Evolutionary conservation across 2,113 vertebrate species (phyloP).

Genomic region (Acrocephalus arundinaceus): DNA sequence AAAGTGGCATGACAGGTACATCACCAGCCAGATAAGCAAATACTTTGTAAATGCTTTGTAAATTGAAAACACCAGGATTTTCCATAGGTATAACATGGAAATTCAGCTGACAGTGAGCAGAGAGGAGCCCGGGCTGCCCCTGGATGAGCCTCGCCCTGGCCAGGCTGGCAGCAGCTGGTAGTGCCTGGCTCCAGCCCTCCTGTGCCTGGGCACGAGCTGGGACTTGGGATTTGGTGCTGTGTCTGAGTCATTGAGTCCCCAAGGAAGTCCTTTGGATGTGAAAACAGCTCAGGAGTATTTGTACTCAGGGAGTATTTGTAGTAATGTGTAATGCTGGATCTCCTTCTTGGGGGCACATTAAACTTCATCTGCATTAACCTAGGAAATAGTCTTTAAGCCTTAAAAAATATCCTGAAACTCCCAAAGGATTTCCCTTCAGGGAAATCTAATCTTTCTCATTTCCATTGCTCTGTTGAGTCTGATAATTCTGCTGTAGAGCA

Average conservation of each 20-base stretch:
- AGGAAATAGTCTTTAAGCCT: not conserved
- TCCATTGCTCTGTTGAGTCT: not conserved
- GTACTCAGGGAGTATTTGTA: not conserved
- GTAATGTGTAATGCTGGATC: not conserved
- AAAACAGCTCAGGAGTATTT: not conserved
- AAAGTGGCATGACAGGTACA: not conserved
- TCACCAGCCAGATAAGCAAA: not conserved
- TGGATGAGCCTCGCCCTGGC: accelerated
- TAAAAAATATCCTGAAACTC: not conserved
- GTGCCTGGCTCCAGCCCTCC: not conserved
- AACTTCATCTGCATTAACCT: not conserved
- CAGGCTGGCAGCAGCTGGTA: not conserved
- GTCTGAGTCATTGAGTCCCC: not conserved
- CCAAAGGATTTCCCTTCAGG: not conserved
- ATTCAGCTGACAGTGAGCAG: not conserved
- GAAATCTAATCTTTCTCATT: not conserved
- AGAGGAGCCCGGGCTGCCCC: not conserved
- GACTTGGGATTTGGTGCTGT: accelerated
- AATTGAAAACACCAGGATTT: not conserved
- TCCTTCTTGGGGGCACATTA: not conserved
- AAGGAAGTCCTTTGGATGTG: not conserved
- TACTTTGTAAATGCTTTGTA: not conserved
- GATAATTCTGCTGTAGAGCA: not conserved
- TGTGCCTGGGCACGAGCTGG: not conserved
- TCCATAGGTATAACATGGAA: not conserved